Evolutionary conservation across 2,888 invertebrate genomes (phyloP).

Genomic region (Cephus nigrinus): DNA sequence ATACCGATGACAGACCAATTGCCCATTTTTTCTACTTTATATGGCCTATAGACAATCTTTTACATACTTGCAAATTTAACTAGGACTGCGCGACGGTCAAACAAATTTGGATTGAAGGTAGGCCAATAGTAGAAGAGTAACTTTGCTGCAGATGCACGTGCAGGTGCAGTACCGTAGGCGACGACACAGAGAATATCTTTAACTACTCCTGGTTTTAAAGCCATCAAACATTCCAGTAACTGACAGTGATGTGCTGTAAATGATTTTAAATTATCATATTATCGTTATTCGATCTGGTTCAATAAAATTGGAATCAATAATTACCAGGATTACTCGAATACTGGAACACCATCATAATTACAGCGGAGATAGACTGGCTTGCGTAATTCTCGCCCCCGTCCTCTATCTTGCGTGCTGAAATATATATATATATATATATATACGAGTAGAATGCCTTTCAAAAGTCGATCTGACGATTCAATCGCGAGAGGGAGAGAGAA

Average conservation of each 20-base stretch:
- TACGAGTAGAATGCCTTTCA: neutral
- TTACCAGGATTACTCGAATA: slow-evolving; percentile 92
- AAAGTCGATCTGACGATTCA: neutral
- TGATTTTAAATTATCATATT: neutral
- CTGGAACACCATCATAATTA: slow-evolving; percentile 98
- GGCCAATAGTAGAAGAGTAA: slow-evolving; percentile 99
- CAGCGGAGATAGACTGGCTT: slow-evolving; percentile 88
- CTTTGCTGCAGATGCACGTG: slow-evolving; percentile 95
- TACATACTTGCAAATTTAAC: slow-evolving; percentile 86
- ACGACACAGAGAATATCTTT: slow-evolving; percentile 95
- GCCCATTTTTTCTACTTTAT: neutral
- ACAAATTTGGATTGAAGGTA: slow-evolving; percentile 92
- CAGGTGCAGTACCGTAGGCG: slow-evolving; percentile 94
- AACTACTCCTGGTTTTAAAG: slow-evolving; percentile 88
- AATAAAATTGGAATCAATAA: slow-evolving; percentile 24
- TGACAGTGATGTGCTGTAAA: slow-evolving; percentile 92
- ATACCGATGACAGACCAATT: neutral
- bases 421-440: neutral
- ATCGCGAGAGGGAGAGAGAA: neutral
- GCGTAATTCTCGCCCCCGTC: slow-evolving; percentile 82
- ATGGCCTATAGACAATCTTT: neutral
- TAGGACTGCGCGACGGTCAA: slow-evolving; percentile 88
- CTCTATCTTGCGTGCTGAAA: slow-evolving; percentile 77
- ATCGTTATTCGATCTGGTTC: slow-evolving; percentile 1
- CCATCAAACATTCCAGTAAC: slow-evolving; percentile 95